These are phyloP conservation scores for Clarias magur DNA, from an alignment of 2,113 vertebrate genomes.

Conservation along the genomic window DNA sequence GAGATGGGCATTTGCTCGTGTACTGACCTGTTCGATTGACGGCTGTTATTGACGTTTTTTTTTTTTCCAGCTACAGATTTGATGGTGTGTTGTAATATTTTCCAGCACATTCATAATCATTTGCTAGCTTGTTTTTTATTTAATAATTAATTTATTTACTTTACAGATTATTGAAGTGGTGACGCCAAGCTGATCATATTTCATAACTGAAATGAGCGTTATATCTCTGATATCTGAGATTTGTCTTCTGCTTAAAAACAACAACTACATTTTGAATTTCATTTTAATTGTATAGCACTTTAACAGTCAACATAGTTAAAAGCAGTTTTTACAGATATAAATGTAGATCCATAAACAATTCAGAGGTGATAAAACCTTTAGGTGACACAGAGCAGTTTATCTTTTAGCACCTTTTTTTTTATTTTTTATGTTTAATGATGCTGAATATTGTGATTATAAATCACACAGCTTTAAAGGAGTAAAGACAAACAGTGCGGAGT, in stretches of 20 bases:
- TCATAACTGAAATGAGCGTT: conserved; percentile 31
- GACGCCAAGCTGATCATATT: conserved; percentile 37
- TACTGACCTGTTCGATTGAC: not conserved
- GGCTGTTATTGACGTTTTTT: not conserved
- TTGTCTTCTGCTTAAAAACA: conserved; percentile 37
- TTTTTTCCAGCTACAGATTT: not conserved
- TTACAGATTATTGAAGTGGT: conserved; percentile 1
- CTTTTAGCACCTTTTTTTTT: no score
- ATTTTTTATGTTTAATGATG: not conserved
- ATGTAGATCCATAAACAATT: not conserved
- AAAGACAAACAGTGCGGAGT: not conserved
- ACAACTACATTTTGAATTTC: no score
- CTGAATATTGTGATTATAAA: not conserved
- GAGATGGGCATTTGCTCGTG: not conserved
- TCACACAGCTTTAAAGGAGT: not conserved
- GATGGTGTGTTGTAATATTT: not conserved
- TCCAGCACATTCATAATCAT: not conserved
- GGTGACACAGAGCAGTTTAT: no score
- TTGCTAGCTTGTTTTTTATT: not conserved
- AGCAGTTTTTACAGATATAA: not conserved
- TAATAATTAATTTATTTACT: no score
- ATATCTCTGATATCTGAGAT: conserved; percentile 12
- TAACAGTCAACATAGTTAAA: not conserved
- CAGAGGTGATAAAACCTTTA: not conserved
- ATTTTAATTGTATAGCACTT: not conserved